These are phyloP conservation scores for Aphelocoma californica DNA, from an alignment of 2,797 vertebrate species.

Conservation along the genomic window DNA sequence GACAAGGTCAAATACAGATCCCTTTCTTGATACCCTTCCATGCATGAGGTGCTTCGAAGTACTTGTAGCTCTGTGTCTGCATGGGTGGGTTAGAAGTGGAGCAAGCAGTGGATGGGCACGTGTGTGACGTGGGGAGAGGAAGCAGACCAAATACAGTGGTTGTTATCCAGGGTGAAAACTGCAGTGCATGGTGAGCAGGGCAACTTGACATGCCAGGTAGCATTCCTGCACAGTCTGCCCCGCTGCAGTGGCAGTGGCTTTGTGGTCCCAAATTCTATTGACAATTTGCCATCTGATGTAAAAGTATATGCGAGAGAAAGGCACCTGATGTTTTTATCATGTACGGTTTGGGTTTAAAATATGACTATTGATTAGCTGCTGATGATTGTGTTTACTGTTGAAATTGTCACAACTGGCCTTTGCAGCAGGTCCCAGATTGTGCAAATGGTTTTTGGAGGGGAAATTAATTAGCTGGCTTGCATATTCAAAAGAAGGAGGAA, in stretches of 20 bases:
- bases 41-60: background rate
- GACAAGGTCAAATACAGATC: background rate
- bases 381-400: background rate
- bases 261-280: background rate
- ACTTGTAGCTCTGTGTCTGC: background rate
- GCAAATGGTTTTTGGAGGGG: background rate
- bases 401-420: background rate
- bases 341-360: background rate
- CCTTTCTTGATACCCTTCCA: background rate
- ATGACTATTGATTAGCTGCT: background rate
- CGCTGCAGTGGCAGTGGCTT: background rate
- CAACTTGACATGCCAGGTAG: background rate
- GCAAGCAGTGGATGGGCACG: rapidly evolving
- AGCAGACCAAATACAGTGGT: background rate
- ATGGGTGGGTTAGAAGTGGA: background rate
- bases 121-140: background rate
- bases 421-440: background rate
- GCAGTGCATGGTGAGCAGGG: rapidly evolving
- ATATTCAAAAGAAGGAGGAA: background rate
- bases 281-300: background rate
- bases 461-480: background rate
- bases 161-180: background rate
- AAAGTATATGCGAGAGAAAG: background rate
- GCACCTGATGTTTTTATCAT: background rate
- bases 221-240: background rate